Conservation (phyloP, 2,113 vertebrate genomes). For the Gulo gulo region DNA sequence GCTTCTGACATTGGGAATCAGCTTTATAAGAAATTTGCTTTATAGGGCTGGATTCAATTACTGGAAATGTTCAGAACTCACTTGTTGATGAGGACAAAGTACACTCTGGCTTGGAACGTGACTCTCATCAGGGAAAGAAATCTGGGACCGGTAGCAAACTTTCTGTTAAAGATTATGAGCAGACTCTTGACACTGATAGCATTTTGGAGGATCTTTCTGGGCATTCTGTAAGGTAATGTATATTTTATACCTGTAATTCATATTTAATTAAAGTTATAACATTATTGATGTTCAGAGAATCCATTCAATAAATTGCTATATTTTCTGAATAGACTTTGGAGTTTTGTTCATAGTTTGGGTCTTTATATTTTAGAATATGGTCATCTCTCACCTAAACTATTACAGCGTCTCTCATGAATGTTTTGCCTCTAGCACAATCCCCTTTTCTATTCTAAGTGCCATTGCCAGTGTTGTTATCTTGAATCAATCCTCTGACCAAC, state of each 20-base stretch:
- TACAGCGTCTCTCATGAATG: background rate
- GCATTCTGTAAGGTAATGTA: slow-evolving; percentile 87
- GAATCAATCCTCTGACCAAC: background rate
- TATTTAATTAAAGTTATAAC: background rate
- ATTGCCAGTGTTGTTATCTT: background rate
- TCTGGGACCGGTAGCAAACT: slow-evolving; percentile 77
- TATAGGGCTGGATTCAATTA: slow-evolving; percentile 78
- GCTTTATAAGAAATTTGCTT: slow-evolving; percentile 53
- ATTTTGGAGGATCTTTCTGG: slow-evolving; percentile 85
- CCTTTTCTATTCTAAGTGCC: background rate
- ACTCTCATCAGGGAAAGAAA: slow-evolving; percentile 83
- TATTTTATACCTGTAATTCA: slow-evolving; percentile 8
- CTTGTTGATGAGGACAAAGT: slow-evolving; percentile 85
- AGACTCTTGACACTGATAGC: slow-evolving; percentile 82
- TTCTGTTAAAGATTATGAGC: slow-evolving; percentile 81
- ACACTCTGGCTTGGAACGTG: slow-evolving; percentile 82
- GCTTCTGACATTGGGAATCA: background rate
- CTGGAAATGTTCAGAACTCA: slow-evolving; percentile 81
- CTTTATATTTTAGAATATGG: background rate
- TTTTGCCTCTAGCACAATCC: background rate
- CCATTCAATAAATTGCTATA: background rate
- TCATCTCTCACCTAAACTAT: background rate
- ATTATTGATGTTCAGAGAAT: background rate
- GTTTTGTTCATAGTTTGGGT: background rate
- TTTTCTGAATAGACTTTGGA: background rate